Evolutionary conservation across 2,888 invertebrate species (phyloP).

Genomic region (Lordiphosa andalusiaca): DNA sequence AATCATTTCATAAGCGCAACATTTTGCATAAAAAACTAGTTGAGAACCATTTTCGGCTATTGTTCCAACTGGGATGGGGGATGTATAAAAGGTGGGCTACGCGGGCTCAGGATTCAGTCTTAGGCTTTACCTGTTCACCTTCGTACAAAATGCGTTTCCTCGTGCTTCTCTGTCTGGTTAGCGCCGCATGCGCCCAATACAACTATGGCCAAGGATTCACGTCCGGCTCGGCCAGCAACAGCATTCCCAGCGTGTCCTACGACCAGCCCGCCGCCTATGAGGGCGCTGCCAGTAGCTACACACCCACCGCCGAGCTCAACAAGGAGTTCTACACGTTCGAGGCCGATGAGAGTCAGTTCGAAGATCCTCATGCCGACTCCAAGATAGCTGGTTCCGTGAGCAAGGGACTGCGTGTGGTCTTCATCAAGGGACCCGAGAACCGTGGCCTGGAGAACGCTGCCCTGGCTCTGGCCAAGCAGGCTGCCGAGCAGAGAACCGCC

Average conservation of each 20-base stretch:
- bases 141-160: conserved; percentile 52
- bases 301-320: conserved; percentile 52
- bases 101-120: conserved; percentile 66
- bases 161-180: conserved; percentile 62
- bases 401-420: conserved; percentile 76
- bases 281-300: conserved; percentile 43
- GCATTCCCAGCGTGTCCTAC: conserved; percentile 33
- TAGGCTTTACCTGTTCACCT: conserved; percentile 40
- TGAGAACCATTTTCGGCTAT: conserved; percentile 49
- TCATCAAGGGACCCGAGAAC: conserved; percentile 78
- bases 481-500: conserved; percentile 72
- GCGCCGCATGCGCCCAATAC: conserved; percentile 69
- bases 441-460: conserved; percentile 72
- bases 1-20: conserved; percentile 70
- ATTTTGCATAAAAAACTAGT: conserved; percentile 64
- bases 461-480: conserved; percentile 66
- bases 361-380: conserved; percentile 57
- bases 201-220: conserved; percentile 60
- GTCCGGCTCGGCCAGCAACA: conserved; percentile 40
- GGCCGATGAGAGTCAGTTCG: conserved; percentile 67
- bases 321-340: conserved; percentile 71
- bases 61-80: conserved; percentile 43
- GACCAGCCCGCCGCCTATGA: conserved; percentile 11
- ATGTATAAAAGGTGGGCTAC: conserved; percentile 55
- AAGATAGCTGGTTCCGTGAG: conserved; percentile 49